Conservation (phyloP, 2,888 invertebrate species). For the Galeruca laticollis region DNA sequence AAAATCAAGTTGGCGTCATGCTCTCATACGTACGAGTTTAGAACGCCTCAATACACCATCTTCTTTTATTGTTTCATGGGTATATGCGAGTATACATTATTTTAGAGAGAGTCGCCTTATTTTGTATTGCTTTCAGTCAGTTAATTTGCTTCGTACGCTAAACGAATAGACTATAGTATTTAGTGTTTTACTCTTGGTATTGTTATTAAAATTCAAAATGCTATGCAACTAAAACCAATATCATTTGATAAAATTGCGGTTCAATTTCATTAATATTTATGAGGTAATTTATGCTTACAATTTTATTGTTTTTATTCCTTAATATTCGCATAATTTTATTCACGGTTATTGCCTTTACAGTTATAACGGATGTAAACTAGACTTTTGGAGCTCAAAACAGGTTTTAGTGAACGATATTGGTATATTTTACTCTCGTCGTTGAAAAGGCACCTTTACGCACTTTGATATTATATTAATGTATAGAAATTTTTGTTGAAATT, state of each 20-base stretch:
- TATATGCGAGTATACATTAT: no score
- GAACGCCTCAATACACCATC: no score
- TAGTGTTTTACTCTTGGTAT: no score
- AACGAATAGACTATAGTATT: no score
- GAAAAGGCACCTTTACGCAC: neutral
- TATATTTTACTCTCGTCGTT: neutral
- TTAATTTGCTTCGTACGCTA: no score
- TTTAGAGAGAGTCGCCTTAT: no score
- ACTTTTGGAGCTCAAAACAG: neutral
- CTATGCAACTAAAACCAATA: neutral
- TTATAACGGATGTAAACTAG: neutral
- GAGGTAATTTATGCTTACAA: neutral
- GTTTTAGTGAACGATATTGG: neutral
- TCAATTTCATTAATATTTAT: neutral
- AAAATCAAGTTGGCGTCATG: no score
- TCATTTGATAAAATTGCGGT: slow-evolving; percentile 1
- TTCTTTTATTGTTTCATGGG: no score
- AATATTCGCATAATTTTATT: neutral
- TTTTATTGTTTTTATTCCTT: neutral
- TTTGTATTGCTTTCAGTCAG: no score
- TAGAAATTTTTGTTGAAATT: neutral
- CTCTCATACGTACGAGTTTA: no score
- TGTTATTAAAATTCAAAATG: no score
- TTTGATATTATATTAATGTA: neutral
- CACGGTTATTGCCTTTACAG: neutral